phyloP scores from a whole-genome alignment of 1,140 invertebrate species.

The Vanessa tameamea region DNA sequence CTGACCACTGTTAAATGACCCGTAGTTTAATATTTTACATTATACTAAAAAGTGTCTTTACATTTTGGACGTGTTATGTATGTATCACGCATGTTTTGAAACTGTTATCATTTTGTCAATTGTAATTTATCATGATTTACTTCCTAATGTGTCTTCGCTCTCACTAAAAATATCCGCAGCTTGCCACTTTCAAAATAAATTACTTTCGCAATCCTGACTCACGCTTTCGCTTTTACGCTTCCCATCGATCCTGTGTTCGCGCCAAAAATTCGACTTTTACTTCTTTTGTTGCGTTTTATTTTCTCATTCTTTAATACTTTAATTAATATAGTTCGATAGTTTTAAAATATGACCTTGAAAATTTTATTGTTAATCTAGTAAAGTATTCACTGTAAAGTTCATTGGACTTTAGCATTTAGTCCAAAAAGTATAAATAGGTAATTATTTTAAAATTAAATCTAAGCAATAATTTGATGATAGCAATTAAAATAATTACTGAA shows the following conservation, averaged over 20 bases:
- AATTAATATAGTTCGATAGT: too few species aligned
- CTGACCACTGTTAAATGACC: constrained; percentile 56
- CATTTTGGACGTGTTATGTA: constrained; percentile 8
- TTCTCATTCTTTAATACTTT: background rate
- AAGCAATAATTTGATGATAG: background rate
- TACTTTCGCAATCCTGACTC: constrained; percentile 34
- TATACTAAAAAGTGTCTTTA: constrained; percentile 4
- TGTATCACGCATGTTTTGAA: constrained; percentile 42
- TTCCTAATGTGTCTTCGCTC: constrained; percentile 33
- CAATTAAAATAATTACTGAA: constrained; percentile 23
- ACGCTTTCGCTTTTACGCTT: constrained; percentile 37
- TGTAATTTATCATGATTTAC: constrained; percentile 40
- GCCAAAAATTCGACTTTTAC: constrained; percentile 20
- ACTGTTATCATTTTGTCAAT: constrained; percentile 46
- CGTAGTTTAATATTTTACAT: background rate
- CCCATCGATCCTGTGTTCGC: constrained; percentile 24
- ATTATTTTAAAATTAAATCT: background rate
- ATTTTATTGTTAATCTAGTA: background rate
- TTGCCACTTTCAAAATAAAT: constrained; percentile 27
- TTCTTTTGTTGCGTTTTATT: background rate
- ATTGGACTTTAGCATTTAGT: background rate
- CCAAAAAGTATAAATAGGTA: background rate
- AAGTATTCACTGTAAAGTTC: background rate
- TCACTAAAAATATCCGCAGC: constrained; percentile 20
- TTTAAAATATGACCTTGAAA: background rate